These are phyloP conservation scores for Zenarchopterus dispar DNA, from an alignment of 2,797 vertebrate species.

Conservation along the genomic window DNA sequence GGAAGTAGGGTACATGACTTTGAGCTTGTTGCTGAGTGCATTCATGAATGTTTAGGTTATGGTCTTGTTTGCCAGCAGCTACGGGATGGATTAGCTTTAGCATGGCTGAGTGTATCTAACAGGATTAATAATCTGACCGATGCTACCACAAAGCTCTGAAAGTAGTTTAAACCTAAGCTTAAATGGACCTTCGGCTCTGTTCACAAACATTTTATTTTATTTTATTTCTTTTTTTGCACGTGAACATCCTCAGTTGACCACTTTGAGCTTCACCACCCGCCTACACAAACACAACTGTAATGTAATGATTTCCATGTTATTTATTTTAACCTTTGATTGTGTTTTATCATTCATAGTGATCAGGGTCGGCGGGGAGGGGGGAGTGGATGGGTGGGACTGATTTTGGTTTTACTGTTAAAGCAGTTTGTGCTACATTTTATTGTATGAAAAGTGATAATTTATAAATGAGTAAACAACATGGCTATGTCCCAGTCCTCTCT, in stretches of 20 bases:
- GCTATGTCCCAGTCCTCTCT: no score
- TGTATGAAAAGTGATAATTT: no score
- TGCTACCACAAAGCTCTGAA: conserved; percentile 21
- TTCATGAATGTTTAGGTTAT: conserved; percentile 34
- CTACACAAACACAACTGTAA: neutral
- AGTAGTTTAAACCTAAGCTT: neutral
- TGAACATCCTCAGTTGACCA: neutral
- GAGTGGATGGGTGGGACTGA: no score
- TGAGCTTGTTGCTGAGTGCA: neutral
- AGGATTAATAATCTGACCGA: conserved; percentile 71
- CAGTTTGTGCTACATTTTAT: no score
- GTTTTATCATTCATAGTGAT: no score
- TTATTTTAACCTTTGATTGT: no score
- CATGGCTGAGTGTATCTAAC: conserved; percentile 66
- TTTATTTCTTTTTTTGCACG: neutral
- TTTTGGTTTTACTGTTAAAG: no score
- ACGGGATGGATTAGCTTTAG: conserved; percentile 62
- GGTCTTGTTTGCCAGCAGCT: conserved; percentile 54
- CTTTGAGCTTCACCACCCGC: neutral
- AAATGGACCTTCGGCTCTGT: conserved; percentile 6
- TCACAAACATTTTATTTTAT: neutral
- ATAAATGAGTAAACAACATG: no score
- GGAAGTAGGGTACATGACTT: neutral
- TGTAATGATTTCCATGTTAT: no score
- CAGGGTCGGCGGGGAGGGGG: no score